Base-by-base conservation (phyloP, 2,888 invertebrate genomes). In the Endotricha flammealis region DNA sequence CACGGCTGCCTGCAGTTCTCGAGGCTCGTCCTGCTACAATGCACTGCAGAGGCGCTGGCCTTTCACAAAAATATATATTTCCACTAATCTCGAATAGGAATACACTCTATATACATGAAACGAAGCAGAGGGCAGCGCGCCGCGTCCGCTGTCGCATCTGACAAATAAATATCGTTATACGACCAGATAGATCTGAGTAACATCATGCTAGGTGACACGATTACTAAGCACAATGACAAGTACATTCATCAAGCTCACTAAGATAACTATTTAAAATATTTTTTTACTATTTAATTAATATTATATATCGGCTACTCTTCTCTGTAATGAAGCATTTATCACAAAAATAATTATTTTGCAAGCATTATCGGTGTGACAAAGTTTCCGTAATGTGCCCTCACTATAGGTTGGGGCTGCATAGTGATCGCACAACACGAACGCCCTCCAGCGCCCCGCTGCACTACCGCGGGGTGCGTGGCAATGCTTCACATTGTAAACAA, bases 171-270 rank as follows among this genome's bases (percentile, higher is more conserved):
- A 56, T 52, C 60, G 58, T 61, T 60, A 56, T 52, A 70, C 60
- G 62, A 71, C 67, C 72, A 68, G 65, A 66, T 63, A 69, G 45
- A 61, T 65, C 68, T 57, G 76, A 74, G 76, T 77, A 75, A 77
- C 74, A 76, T 72, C 76, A 74, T 71, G 78, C 82, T 80, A 80
- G 78, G 60, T 67, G 68, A 67, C 64, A 71, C 76, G 68, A 73
- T 76, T 70, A 75, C 85, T 83, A 85, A 82, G 82, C 85, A 86
- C 85, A 82, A 80, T 81, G 82, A 85, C 81, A 70, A 76, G 74
- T 80, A 85, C 80, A 83, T 75, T 81, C 74, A 83, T 81, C 75
- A 86, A 85, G 85, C 86, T 65, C 66, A 71, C 81, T 82, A 83
- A 81, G 60, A 70, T 74, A 76, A 68, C 73, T 82, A 83, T 74